These are phyloP conservation scores for Benthosema pterotum DNA, from an alignment of 2,797 vertebrate genomes.

Conservation along the genomic window DNA sequence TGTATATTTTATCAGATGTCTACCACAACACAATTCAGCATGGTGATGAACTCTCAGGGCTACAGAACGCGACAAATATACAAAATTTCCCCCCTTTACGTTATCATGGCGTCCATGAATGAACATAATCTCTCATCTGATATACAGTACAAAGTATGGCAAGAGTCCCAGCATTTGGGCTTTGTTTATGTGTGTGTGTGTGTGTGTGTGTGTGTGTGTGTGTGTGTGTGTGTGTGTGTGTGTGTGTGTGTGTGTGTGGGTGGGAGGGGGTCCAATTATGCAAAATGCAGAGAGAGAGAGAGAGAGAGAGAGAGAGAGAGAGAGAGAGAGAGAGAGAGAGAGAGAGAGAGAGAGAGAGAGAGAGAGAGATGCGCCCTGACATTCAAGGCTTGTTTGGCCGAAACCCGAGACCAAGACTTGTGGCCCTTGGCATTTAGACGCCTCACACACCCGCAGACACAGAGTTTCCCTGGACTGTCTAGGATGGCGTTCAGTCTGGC, in stretches of 20 bases:
- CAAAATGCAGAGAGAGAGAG: not conserved
- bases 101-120: too few species aligned
- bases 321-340: constrained; percentile 3
- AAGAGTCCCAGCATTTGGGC: too few species aligned
- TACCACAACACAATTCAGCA: too few species aligned
- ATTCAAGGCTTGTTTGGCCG: constrained; percentile 66
- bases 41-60: too few species aligned
- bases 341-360: not conserved
- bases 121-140: too few species aligned
- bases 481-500: too few species aligned
- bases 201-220: not conserved
- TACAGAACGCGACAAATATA: too few species aligned
- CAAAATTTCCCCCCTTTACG: too few species aligned
- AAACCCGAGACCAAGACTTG: constrained; percentile 67
- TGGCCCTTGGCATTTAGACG: constrained; percentile 28
- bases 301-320: not conserved
- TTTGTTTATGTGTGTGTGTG: not conserved
- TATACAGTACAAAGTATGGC: too few species aligned
- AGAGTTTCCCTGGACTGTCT: too few species aligned
- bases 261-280: not conserved
- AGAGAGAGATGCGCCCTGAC: constrained; percentile 59
- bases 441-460: constrained; percentile 6
- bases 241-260: not conserved
- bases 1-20: too few species aligned
- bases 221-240: not conserved